Percentiles rank a stretch among this genome's conserved stretches.
Evolutionary conservation across 2,888 invertebrate species (phyloP).

Genomic region (Bombylius major): DNA sequence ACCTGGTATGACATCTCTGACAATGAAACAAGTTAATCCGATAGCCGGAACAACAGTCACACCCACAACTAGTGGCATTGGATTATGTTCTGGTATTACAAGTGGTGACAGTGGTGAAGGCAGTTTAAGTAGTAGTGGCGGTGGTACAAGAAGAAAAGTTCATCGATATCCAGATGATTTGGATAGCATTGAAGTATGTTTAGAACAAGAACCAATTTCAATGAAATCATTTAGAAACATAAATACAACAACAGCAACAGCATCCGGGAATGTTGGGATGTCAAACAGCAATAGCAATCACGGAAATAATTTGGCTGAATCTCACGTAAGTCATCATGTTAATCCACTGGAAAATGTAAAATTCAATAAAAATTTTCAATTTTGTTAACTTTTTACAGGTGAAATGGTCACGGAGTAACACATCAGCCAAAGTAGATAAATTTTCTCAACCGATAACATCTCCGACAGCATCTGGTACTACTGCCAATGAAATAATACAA

Average conservation of each 20-base stretch:
- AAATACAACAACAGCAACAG: neutral
- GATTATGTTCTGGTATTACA: slow-evolving; percentile 2
- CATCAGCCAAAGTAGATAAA: slow-evolving; percentile 44
- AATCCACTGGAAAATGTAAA: neutral
- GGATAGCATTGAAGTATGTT: slow-evolving; percentile 34
- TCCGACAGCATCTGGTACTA: slow-evolving; percentile 9
- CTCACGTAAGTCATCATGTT: slow-evolving; percentile 2
- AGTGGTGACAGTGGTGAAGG: slow-evolving; percentile 19
- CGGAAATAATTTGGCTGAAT: neutral
- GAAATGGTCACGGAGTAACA: slow-evolving; percentile 43
- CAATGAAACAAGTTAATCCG: slow-evolving; percentile 1
- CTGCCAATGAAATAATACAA: slow-evolving; percentile 24
- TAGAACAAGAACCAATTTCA: slow-evolving; percentile 24
- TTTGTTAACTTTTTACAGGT: slow-evolving; percentile 19
- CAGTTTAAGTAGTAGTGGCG: slow-evolving; percentile 18
- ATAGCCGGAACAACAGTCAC: neutral
- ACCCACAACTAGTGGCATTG: slow-evolving; percentile 6
- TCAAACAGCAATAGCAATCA: slow-evolving; percentile 6
- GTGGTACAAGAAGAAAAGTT: slow-evolving; percentile 22
- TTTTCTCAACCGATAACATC: slow-evolving; percentile 33
- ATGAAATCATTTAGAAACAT: slow-evolving; percentile 16
- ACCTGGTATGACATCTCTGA: slow-evolving; percentile 12
- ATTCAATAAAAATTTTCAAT: neutral
- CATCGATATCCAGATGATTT: slow-evolving; percentile 30
- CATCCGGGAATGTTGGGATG: slow-evolving; percentile 1